Evolutionary conservation across 2,113 vertebrate species (phyloP), one percentile per base, ranked within the genome.

Genomic region (Cricetomys ansorgei): DNA sequence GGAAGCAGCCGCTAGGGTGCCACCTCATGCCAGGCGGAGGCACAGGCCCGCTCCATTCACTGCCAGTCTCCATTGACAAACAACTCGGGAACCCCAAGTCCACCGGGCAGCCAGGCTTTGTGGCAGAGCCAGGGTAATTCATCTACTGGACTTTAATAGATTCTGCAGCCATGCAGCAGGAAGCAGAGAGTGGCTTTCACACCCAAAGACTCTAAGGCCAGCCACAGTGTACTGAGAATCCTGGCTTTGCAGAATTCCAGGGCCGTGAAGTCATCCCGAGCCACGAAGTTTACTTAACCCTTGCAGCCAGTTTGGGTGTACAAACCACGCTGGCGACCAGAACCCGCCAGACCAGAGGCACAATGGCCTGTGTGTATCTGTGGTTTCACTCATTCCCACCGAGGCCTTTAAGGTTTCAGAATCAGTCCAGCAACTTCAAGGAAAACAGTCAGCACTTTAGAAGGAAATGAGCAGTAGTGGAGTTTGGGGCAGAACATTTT

Each of bases 1-100:
- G 88, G 43, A 86, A 96, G 57, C 97, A 96, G 91, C 97, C 96
- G 96, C 97, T 98, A 98, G 97, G 96, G 97, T 98, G 97, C 98
- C 97, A 97, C 98, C 97, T 98, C 96, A 97, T 98, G 97, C 97
- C 98, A 98, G 96, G 97, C 97, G 98, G 97, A 91, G 73, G 89
- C 94, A 43, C 45, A 55, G 0, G 92, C 59, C 76, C 11, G 80
- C 75, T 97, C 97, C 95, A 97, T 96, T 97, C 97, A 87, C 94
- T 69, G 48, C 55, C 29, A 21, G n/a, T 93, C 88, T 89, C 88
- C 96, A 97, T 87, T 96, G 96, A 96, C 92, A 97, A 92, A 93
- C 84, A 80, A 65, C 70, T 91, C 7, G 10, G 96, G 95, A 97
- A 95, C 92, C 96, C 88, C 85, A 11, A 92, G 93, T 67, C 91